These are phyloP conservation scores for Babylonia areolata DNA, from an alignment of 1,140 invertebrate genomes.

Conservation along the genomic window DNA sequence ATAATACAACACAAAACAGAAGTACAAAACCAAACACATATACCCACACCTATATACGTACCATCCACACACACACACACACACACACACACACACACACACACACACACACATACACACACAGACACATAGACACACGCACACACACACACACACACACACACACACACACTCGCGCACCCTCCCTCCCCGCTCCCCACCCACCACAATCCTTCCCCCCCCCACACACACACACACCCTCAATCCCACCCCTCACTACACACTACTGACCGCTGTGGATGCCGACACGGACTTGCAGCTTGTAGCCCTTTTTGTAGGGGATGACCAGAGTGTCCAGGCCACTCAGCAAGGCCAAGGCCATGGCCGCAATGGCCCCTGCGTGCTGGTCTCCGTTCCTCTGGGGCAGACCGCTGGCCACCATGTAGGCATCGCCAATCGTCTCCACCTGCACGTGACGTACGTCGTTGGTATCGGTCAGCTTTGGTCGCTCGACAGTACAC, in stretches of 20 bases:
- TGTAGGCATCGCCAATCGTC: conserved; percentile 73
- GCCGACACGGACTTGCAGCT: conserved; percentile 91
- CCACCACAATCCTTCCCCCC: background rate
- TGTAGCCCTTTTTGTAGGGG: conserved; percentile 86
- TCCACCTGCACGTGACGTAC: conserved; percentile 63
- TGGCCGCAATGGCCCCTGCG: conserved; percentile 87
- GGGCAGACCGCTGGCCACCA: conserved; percentile 78
- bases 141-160: conserved; percentile 21
- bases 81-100: conserved; percentile 12
- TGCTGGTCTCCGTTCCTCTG: conserved; percentile 86
- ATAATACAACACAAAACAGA: background rate
- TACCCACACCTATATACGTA: background rate
- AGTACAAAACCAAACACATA: too few relatives aligned
- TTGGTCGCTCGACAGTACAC: too few relatives aligned
- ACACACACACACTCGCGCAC: background rate
- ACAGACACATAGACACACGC: background rate
- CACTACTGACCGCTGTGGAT: conserved; percentile 88
- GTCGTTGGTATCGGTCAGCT: too few relatives aligned
- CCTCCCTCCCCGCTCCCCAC: too few relatives aligned
- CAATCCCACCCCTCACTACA: too few relatives aligned
- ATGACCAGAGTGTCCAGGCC: conserved; percentile 87
- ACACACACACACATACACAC: background rate
- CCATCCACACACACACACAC: conserved; percentile 9
- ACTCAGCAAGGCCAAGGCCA: conserved; percentile 90
- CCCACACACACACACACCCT: too few relatives aligned